Percentiles rank a stretch among this genome's conserved stretches.
Evolutionary conservation across 2,113 vertebrate species (phyloP).

Genomic region (Elephantulus edwardii): DNA sequence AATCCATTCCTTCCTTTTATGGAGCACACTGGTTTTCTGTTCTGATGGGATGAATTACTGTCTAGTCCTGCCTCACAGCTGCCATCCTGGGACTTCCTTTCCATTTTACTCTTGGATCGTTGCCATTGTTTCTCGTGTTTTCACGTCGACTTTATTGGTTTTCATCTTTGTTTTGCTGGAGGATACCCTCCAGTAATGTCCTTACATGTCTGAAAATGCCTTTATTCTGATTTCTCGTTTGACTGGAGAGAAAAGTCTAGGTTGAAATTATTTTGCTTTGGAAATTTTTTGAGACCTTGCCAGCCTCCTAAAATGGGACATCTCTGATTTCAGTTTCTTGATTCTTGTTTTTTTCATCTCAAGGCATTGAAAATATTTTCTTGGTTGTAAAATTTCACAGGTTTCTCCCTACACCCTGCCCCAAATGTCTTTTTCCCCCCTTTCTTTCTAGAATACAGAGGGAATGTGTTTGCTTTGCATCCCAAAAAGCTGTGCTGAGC

Average conservation of each 20-base stretch:
- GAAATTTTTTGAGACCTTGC: slow-evolving; percentile 14
- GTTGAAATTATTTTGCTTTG: slow-evolving; percentile 33
- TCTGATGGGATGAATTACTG: slow-evolving; percentile 56
- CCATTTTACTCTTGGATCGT: slow-evolving; percentile 33
- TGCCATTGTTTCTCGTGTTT: slow-evolving; percentile 38
- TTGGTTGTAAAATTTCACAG: slow-evolving; percentile 15
- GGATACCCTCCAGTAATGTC: slow-evolving; percentile 29
- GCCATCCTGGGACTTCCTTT: slow-evolving; percentile 21
- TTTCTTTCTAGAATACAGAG: neutral
- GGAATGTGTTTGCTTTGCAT: neutral
- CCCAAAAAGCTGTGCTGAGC: neutral
- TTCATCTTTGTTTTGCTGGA: slow-evolving; percentile 47
- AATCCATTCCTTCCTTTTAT: slow-evolving; percentile 48
- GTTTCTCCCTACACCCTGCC: too few relatives aligned
- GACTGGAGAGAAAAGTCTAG: slow-evolving; percentile 22
- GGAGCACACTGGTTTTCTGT: slow-evolving; percentile 53
- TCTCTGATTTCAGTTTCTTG: slow-evolving; percentile 39
- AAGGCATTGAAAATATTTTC: neutral
- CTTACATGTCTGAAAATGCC: neutral
- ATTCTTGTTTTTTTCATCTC: neutral
- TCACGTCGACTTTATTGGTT: slow-evolving; percentile 30
- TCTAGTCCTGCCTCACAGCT: slow-evolving; percentile 45
- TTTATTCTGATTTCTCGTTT: slow-evolving; percentile 30
- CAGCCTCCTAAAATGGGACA: neutral
- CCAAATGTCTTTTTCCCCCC: neutral